Conservation (phyloP, 2,797 vertebrate species). For the Lutjanus argentimaculatus region DNA sequence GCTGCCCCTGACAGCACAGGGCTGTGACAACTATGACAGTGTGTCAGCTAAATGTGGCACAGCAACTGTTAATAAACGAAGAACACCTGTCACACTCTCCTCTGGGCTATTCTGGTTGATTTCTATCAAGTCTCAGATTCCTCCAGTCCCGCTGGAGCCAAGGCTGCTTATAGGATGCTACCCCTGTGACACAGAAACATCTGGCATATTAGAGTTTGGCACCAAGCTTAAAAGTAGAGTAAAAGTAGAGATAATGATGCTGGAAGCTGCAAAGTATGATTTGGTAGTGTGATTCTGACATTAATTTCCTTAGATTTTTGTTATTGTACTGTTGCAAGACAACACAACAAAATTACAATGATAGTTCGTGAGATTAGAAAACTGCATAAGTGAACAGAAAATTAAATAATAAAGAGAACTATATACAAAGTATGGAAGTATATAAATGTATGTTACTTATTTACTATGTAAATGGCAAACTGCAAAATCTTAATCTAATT, state of each 20-base stretch:
- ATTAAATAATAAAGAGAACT: too few species aligned
- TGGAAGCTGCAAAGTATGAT: neutral
- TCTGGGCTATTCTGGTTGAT: constrained; percentile 86
- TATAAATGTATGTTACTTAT: too few species aligned
- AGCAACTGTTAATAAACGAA: constrained; percentile 77
- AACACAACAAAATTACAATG: too few species aligned
- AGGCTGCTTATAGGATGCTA: constrained; percentile 73
- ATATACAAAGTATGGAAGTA: too few species aligned
- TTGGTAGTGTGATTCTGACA: constrained; percentile 2
- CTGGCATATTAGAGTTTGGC: constrained; percentile 54
- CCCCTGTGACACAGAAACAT: constrained; percentile 61
- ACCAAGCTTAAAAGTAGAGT: constrained; percentile 7
- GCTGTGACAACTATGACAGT: constrained; percentile 61
- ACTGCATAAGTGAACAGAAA: too few species aligned
- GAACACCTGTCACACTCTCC: constrained; percentile 85
- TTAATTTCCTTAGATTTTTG: neutral
- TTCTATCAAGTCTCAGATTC: constrained; percentile 84
- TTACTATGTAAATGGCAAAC: constrained; percentile 1
- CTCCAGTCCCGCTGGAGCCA: constrained; percentile 74
- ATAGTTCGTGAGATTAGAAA: too few species aligned
- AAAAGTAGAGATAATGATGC: constrained; percentile 19
- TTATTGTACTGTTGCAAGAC: too few species aligned
- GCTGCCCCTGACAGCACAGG: constrained; percentile 31
- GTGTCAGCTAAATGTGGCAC: constrained; percentile 75
- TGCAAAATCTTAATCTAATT: constrained; percentile 39